Evolutionary conservation across 1,140 invertebrate species (phyloP).

Genomic region (Capitella teleta): DNA sequence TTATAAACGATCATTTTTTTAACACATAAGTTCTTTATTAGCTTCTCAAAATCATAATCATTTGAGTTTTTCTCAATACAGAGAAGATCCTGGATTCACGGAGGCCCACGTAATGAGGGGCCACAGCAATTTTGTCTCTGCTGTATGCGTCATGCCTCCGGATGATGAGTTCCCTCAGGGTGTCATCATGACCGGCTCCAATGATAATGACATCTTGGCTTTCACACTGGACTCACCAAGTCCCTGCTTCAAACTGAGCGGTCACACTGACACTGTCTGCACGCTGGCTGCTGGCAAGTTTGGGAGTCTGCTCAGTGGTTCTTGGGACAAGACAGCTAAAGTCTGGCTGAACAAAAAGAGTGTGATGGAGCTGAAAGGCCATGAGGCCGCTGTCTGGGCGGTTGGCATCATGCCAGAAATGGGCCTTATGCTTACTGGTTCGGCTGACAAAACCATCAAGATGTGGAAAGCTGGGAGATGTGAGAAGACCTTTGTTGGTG

Average conservation of each 20-base stretch:
- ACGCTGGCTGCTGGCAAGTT: constrained; percentile 49
- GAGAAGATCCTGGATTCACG: constrained; percentile 17
- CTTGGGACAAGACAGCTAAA: constrained; percentile 79
- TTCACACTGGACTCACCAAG: constrained; percentile 52
- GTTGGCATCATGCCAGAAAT: constrained; percentile 51
- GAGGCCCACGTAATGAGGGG: constrained; percentile 61
- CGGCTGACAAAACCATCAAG: constrained; percentile 79
- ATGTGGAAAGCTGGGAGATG: constrained; percentile 57
- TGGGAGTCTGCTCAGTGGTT: constrained; percentile 62
- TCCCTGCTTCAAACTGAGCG: constrained; percentile 53
- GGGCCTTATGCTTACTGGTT: constrained; percentile 60
- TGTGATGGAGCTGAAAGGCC: constrained; percentile 53
- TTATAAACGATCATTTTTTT: background rate
- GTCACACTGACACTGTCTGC: constrained; percentile 70
- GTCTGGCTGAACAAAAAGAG: constrained; percentile 57
- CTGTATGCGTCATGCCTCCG: constrained; percentile 62
- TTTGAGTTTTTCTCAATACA: background rate
- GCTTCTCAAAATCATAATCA: background rate
- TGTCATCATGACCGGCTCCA: constrained; percentile 74
- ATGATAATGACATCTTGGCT: constrained; percentile 70
- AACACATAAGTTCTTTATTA: background rate
- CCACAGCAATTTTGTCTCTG: constrained; percentile 74
- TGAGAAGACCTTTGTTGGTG: constrained; percentile 39
- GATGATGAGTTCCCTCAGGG: constrained; percentile 58
- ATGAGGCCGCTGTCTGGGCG: constrained; percentile 78